phyloP scores from a whole-genome alignment of 2,113 vertebrate genomes.

The Herpailurus yagouaroundi region DNA sequence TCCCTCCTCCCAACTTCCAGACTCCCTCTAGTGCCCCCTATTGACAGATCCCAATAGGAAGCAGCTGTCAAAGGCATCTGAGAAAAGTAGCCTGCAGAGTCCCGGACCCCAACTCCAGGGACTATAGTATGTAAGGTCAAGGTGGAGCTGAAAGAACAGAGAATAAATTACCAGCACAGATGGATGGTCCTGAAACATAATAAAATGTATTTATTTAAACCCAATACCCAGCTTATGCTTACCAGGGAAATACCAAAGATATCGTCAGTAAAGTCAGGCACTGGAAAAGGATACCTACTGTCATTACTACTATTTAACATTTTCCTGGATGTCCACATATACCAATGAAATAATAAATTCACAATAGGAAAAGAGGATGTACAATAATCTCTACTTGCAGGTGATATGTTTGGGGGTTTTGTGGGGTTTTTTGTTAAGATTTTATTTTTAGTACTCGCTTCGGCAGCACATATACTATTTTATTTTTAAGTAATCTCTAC shows the following conservation, averaged over 20 bases:
- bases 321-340: not conserved
- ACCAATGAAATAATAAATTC: not conserved
- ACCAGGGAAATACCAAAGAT: not conserved
- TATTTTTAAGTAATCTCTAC: not conserved
- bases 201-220: slow-evolving; percentile 18
- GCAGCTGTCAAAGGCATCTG: not conserved
- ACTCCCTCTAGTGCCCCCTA: not conserved
- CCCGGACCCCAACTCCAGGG: not conserved
- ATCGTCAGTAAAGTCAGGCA: not conserved
- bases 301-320: not conserved
- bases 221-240: not conserved
- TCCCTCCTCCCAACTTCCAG: not conserved
- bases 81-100: not conserved
- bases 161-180: not conserved
- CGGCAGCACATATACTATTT: not conserved
- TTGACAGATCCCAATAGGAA: not conserved
- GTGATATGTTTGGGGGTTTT: not conserved
- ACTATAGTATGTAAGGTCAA: not conserved
- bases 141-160: not conserved
- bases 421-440: not conserved
- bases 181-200: not conserved
- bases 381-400: not conserved
- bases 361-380: not conserved
- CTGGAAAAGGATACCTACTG: not conserved
- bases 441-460: not conserved